These are phyloP conservation scores for Lordiphosa clarofinis DNA, from an alignment of 1,140 invertebrate species.

Conservation along the genomic window DNA sequence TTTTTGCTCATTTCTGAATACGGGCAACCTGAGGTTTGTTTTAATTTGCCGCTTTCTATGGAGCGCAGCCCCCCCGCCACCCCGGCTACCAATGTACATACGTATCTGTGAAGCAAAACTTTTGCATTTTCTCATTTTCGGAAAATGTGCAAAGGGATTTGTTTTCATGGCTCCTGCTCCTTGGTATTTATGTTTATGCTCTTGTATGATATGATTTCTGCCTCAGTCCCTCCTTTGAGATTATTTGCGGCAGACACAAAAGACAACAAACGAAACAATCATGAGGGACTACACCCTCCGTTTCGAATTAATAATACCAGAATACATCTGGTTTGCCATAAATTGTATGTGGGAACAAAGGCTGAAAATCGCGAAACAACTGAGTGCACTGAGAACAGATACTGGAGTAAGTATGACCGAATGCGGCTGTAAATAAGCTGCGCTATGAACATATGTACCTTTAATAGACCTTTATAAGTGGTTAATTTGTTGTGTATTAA, in stretches of 20 bases:
- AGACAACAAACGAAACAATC: slow-evolving; percentile 25
- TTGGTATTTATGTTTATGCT: slow-evolving; percentile 59
- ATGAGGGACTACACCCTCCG: not conserved
- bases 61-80: slow-evolving; percentile 2
- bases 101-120: slow-evolving; percentile 57
- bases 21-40: slow-evolving; percentile 77
- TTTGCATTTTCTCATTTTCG: slow-evolving; percentile 77
- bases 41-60: slow-evolving; percentile 76
- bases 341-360: slow-evolving; percentile 42
- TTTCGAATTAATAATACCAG: slow-evolving; percentile 61
- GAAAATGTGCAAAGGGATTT: slow-evolving; percentile 78
- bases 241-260: slow-evolving; percentile 55
- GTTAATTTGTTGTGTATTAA: too few relatives aligned
- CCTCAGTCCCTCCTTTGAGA: slow-evolving; percentile 65
- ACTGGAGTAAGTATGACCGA: slow-evolving; percentile 1
- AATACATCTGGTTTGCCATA: slow-evolving; percentile 74
- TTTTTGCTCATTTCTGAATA: slow-evolving; percentile 74
- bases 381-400: slow-evolving; percentile 2
- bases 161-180: slow-evolving; percentile 63
- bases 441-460: too few relatives aligned
- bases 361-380: not conserved
- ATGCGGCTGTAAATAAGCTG: too few relatives aligned
- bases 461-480: too few relatives aligned
- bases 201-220: slow-evolving; percentile 72
- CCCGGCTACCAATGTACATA: slow-evolving; percentile 37